These are phyloP conservation scores for Oscheius sp. DNA, from an alignment of 2,888 invertebrate genomes.

Conservation along the genomic window DNA sequence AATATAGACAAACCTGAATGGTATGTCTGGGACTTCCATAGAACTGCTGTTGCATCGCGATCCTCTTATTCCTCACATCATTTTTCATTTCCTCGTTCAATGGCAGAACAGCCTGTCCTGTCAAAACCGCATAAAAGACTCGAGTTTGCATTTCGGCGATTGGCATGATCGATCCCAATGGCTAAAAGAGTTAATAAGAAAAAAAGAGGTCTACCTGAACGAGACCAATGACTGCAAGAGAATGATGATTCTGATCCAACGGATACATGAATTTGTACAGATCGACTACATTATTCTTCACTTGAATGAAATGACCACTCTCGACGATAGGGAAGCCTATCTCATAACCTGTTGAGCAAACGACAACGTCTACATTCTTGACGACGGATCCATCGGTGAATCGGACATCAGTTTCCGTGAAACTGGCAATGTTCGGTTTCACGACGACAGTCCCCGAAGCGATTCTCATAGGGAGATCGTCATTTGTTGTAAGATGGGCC, in stretches of 20 bases:
- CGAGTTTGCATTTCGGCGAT: slow-evolving; percentile 73
- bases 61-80: slow-evolving; percentile 68
- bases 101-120: slow-evolving; percentile 69
- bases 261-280: slow-evolving; percentile 72
- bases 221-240: slow-evolving; percentile 72
- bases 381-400: slow-evolving; percentile 58
- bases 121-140: slow-evolving; percentile 59
- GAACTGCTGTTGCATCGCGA: slow-evolving; percentile 51
- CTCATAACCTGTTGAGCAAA: slow-evolving; percentile 54
- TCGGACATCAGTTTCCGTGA: slow-evolving; percentile 48
- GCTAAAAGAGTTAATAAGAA: slow-evolving; percentile 71
- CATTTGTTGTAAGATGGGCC: slow-evolving; percentile 70
- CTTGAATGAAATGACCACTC: slow-evolving; percentile 38
- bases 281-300: slow-evolving; percentile 60
- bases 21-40: slow-evolving; percentile 70
- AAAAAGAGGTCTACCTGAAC: slow-evolving; percentile 31
- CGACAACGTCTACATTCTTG: slow-evolving; percentile 45
- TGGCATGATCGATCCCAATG: slow-evolving; percentile 72
- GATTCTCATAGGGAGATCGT: slow-evolving; percentile 73
- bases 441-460: slow-evolving; percentile 64
- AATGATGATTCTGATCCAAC: slow-evolving; percentile 67
- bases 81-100: slow-evolving; percentile 65
- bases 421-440: slow-evolving; percentile 56
- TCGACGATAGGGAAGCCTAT: slow-evolving; percentile 45
- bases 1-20: slow-evolving; percentile 66